Conservation (phyloP, 2,888 invertebrate genomes). For the Panorpa germanica region DNA sequence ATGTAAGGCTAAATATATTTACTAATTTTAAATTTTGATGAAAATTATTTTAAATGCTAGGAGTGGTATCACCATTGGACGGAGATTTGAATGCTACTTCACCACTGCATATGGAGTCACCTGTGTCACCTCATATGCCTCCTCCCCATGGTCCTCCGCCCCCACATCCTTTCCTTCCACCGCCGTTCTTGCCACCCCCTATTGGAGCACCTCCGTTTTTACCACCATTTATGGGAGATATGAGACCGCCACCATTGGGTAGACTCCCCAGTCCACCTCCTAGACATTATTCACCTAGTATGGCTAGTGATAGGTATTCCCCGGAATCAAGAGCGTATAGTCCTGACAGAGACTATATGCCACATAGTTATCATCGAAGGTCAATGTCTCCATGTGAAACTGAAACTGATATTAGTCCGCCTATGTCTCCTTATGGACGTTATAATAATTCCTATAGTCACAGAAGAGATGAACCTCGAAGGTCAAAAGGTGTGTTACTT, state of each 20-base stretch:
- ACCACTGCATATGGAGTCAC: slow-evolving; percentile 24
- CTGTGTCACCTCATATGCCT: slow-evolving; percentile 30
- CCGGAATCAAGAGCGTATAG: slow-evolving; percentile 23
- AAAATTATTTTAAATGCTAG: slow-evolving; percentile 8
- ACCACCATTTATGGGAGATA: slow-evolving; percentile 29
- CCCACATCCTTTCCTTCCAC: slow-evolving; percentile 35
- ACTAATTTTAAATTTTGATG: slow-evolving; percentile 5
- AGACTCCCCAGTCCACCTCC: slow-evolving; percentile 33
- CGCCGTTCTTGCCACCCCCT: slow-evolving; percentile 22
- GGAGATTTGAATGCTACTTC: slow-evolving; percentile 19
- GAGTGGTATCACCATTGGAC: slow-evolving; percentile 10
- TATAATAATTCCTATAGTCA: too few relatives aligned
- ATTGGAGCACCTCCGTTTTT: slow-evolving; percentile 23
- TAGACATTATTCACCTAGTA: slow-evolving; percentile 18
- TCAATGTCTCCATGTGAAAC: slow-evolving; percentile 29
- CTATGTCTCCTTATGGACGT: slow-evolving; percentile 38
- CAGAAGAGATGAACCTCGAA: too few relatives aligned
- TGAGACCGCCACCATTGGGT: slow-evolving; percentile 31
- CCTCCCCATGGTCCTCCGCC: slow-evolving; percentile 45
- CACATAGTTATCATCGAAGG: too few relatives aligned
- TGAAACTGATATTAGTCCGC: slow-evolving; percentile 48
- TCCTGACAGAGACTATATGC: slow-evolving; percentile 26
- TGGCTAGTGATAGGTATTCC: slow-evolving; percentile 21
- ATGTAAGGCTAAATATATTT: slow-evolving; percentile 3
- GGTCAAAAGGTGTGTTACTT: too few relatives aligned